Percentiles rank a stretch among this genome's conserved stretches.
Conservation (phyloP, 2,113 vertebrate species). For the Arizona elegans region DNA sequence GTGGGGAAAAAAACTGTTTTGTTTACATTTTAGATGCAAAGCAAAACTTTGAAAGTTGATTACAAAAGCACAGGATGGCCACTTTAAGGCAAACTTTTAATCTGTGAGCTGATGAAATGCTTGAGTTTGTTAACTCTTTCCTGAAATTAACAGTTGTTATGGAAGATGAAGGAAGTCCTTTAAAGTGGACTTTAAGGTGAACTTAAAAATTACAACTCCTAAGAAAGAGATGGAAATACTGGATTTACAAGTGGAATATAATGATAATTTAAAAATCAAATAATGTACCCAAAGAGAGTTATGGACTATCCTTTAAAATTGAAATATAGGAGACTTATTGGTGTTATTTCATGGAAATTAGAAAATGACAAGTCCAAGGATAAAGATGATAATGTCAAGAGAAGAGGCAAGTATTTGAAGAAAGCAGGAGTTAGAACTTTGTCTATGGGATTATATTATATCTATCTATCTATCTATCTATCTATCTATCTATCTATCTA, state of each 20-base stretch:
- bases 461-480: no score
- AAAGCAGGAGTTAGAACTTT: not conserved
- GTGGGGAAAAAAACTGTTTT: not conserved
- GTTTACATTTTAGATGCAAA: not conserved
- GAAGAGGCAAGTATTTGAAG: not conserved
- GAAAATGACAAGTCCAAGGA: not conserved
- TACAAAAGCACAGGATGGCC: not conserved
- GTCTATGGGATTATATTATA: not conserved
- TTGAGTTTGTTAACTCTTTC: not conserved
- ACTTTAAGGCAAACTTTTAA: not conserved
- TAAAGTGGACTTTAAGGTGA: not conserved
- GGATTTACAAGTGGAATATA: not conserved
- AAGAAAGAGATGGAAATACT: not conserved
- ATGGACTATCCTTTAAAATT: not conserved
- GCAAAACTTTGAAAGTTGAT: not conserved
- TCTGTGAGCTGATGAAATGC: not conserved
- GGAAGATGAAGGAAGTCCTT: not conserved
- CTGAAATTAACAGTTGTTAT: not conserved
- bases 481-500: no score
- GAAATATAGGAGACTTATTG: not conserved
- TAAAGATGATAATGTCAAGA: not conserved
- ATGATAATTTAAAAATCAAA: not conserved
- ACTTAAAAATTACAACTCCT: not conserved
- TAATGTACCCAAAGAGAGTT: not conserved
- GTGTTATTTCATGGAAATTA: not conserved